Evolutionary conservation across 2,888 invertebrate species (phyloP).

Genomic region (Heliconius sara): DNA sequence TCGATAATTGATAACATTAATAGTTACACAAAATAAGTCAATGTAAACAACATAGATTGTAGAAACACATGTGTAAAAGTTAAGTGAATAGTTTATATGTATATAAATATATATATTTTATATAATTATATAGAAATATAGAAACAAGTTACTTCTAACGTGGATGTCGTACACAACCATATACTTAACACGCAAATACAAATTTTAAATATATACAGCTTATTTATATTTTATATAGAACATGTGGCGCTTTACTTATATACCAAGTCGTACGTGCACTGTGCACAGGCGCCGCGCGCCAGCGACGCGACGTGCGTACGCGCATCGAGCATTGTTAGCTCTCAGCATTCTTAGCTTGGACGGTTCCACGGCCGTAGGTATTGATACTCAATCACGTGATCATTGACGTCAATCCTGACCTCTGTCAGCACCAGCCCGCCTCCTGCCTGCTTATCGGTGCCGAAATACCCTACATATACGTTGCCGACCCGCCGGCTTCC

Average conservation of each 20-base stretch:
- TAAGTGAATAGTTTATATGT: neutral
- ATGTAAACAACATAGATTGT: neutral
- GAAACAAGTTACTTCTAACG: neutral
- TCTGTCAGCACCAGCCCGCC: constrained; percentile 79
- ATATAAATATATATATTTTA: neutral
- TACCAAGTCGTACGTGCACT: neutral
- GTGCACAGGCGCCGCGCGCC: constrained; percentile 18
- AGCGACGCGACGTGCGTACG: constrained; percentile 26
- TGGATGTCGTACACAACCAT: neutral
- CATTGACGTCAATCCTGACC: constrained; percentile 90
- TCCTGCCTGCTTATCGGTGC: constrained; percentile 75
- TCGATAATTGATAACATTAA: neutral
- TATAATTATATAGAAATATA: neutral
- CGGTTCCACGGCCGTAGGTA: constrained; percentile 48
- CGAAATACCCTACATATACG: constrained; percentile 65
- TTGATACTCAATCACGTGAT: constrained; percentile 83
- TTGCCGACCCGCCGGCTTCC: constrained; percentile 50
- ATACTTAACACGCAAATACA: neutral
- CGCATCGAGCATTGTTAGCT: constrained; percentile 34
- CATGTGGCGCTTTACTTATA: constrained; percentile 27
- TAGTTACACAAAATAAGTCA: neutral
- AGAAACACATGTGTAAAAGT: constrained; percentile 7
- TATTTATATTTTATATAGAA: constrained; percentile 27
- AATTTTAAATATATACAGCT: constrained; percentile 2
- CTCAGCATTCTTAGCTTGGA: constrained; percentile 30